Percentiles rank a stretch among this genome's conserved stretches.
Conservation (phyloP, 2,888 invertebrate genomes). For the Panopea generosa region DNA sequence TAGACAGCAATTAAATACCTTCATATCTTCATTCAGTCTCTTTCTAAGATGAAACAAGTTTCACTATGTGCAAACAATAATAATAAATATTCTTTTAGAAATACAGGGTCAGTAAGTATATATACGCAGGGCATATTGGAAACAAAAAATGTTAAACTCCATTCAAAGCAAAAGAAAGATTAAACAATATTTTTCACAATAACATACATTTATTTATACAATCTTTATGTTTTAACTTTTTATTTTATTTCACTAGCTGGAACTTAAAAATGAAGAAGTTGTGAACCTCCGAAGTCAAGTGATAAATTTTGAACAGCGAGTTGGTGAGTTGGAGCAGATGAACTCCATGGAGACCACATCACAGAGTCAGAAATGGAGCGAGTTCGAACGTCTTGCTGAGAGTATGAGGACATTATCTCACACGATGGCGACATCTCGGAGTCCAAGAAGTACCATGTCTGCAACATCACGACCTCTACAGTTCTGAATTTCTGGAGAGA, state of each 20-base stretch:
- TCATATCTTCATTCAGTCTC: too few relatives aligned
- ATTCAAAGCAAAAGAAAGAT: too few relatives aligned
- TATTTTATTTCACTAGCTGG: conserved; percentile 68
- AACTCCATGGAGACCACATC: conserved; percentile 72
- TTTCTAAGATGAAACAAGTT: too few relatives aligned
- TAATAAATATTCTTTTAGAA: too few relatives aligned
- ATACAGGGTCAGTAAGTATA: too few relatives aligned
- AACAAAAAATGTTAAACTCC: too few relatives aligned
- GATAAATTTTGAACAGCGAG: conserved; percentile 45
- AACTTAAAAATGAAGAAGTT: conserved; percentile 75
- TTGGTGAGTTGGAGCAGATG: conserved; percentile 59
- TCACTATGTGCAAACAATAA: too few relatives aligned
- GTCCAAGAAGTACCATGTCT: conserved; percentile 34
- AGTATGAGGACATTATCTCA: conserved; percentile 83
- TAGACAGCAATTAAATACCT: too few relatives aligned
- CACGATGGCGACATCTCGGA: conserved; percentile 68
- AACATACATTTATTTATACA: too few relatives aligned
- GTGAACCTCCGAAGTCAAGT: conserved; percentile 65
- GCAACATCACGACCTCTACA: conserved; percentile 34
- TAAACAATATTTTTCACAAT: too few relatives aligned
- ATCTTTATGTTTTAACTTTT: too few relatives aligned
- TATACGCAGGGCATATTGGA: too few relatives aligned
- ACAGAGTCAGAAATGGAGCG: conserved; percentile 84
- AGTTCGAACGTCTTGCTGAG: conserved; percentile 84
- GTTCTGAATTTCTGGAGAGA: conserved; percentile 19